Percentiles rank a stretch among this genome's conserved stretches.
These are phyloP conservation scores for Etheostoma perlongum DNA, from an alignment of 2,797 vertebrate genomes.

Conservation along the genomic window DNA sequence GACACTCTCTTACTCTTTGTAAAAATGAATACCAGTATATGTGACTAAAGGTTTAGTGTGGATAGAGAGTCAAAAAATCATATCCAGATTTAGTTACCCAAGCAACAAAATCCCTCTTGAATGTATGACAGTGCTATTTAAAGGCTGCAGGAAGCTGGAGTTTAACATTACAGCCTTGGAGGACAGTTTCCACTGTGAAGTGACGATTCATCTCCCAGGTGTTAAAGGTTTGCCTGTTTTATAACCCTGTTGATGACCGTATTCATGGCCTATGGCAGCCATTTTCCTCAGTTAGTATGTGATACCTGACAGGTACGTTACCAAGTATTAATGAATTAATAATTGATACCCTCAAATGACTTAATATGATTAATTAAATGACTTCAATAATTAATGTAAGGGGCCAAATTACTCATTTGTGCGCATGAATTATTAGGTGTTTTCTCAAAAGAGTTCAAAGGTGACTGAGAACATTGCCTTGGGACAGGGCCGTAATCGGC, in stretches of 20 bases:
- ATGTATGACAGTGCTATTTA: conserved; percentile 45
- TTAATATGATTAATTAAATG: conserved; percentile 22
- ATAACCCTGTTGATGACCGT: not conserved
- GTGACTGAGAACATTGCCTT: conserved; percentile 21
- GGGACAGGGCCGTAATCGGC: conserved; percentile 51
- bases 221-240: conserved; percentile 17
- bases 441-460: conserved; percentile 55
- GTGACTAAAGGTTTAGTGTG: not conserved
- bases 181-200: conserved; percentile 25
- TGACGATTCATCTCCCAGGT: conserved; percentile 15
- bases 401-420: conserved; percentile 15
- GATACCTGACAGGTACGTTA: not conserved
- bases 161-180: conserved; percentile 34
- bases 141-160: conserved; percentile 42
- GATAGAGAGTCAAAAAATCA: not conserved
- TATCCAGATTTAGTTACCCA: not conserved
- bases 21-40: not conserved
- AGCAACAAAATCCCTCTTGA: not conserved
- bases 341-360: conserved; percentile 23
- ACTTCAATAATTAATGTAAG: conserved; percentile 30
- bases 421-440: not conserved
- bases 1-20: not conserved
- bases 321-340: not conserved
- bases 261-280: not conserved
- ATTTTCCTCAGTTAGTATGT: not conserved